Evolutionary conservation across 1,140 invertebrate genomes (phyloP).

Genomic region (Drosophila nannoptera): DNA sequence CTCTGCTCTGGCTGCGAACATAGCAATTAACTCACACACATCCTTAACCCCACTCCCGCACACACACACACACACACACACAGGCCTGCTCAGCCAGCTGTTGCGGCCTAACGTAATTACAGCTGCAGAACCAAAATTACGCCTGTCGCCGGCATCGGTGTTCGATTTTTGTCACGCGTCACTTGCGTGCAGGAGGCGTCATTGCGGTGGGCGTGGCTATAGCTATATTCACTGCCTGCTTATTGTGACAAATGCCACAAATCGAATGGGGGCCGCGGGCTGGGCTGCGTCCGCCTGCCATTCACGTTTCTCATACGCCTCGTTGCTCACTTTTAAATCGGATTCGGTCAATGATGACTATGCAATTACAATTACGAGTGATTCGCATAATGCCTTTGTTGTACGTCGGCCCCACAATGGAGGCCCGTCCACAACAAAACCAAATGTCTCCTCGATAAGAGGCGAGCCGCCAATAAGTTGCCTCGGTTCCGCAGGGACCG

Average conservation of each 20-base stretch:
- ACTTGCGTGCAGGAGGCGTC: conserved; percentile 6
- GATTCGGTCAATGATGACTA: conserved; percentile 15
- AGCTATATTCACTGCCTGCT: conserved; percentile 8
- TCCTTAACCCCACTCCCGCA: conserved; percentile 2
- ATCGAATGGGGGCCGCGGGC: conserved; percentile 44
- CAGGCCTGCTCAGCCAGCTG: neutral
- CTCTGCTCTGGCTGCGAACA: conserved; percentile 36
- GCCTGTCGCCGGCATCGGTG: conserved; percentile 50
- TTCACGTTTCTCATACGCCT: conserved; percentile 43
- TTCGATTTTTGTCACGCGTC: conserved; percentile 62
- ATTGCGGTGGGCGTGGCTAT: neutral
- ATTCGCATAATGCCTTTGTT: conserved; percentile 14
- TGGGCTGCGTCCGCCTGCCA: conserved; percentile 12
- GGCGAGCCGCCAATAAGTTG: too few species aligned
- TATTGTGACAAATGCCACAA: conserved; percentile 54
- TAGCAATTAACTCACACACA: conserved; percentile 58
- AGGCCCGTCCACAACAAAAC: neutral
- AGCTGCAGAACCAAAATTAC: conserved; percentile 53
- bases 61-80: conserved; percentile 13
- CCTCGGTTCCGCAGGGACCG: too few species aligned
- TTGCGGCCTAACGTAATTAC: conserved; percentile 60
- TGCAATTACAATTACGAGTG: conserved; percentile 5
- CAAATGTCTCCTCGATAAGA: neutral
- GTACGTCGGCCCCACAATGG: neutral
- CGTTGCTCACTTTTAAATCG: conserved; percentile 27